These are phyloP conservation scores for Bufotes viridis DNA, from an alignment of 2,797 vertebrate species.

Conservation along the genomic window DNA sequence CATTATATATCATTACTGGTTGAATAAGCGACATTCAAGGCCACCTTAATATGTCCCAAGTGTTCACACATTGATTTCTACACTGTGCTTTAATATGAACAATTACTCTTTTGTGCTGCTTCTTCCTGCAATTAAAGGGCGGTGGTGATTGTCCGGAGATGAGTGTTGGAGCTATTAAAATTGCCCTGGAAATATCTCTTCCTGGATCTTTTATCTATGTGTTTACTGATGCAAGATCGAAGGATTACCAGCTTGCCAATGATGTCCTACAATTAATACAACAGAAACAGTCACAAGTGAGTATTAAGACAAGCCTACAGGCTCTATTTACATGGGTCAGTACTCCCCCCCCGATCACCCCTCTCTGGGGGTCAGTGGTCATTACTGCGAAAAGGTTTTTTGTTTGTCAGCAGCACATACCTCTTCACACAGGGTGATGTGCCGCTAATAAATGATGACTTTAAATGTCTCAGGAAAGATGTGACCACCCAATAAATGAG, in stretches of 20 bases:
- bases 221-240: slow-evolving; percentile 96
- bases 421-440: too few relatives aligned
- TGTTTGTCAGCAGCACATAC: too few relatives aligned
- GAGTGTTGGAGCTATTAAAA: slow-evolving; percentile 98
- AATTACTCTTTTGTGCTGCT: not conserved
- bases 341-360: too few relatives aligned
- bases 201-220: slow-evolving; percentile 97
- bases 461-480: too few relatives aligned
- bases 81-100: not conserved
- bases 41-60: not conserved
- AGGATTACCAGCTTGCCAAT: slow-evolving; percentile 91
- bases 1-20: not conserved
- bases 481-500: too few relatives aligned
- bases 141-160: slow-evolving; percentile 99
- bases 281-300: slow-evolving; percentile 97
- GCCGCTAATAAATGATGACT: too few relatives aligned
- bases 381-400: too few relatives aligned
- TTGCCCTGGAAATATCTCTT: slow-evolving; percentile 94
- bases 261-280: slow-evolving; percentile 97
- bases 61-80: not conserved
- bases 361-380: too few relatives aligned
- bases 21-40: not conserved
- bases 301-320: not conserved
- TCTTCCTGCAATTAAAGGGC: slow-evolving; percentile 76
- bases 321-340: too few relatives aligned